These are phyloP conservation scores for Drosophila flavopinicola DNA, from an alignment of 2,888 invertebrate genomes.

Conservation along the genomic window DNA sequence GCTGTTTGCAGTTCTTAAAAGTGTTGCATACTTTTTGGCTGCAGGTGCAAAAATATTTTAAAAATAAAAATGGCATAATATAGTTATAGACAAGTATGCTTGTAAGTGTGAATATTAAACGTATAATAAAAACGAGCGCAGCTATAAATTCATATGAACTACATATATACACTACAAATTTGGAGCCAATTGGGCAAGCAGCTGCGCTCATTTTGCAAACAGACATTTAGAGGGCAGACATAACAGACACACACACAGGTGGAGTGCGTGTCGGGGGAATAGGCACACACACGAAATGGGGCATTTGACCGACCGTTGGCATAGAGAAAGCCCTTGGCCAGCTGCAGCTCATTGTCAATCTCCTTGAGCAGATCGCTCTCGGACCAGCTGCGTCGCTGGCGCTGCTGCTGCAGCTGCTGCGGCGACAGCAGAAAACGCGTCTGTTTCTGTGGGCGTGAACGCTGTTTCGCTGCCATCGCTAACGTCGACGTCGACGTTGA, in stretches of 20 bases:
- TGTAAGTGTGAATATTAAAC: constrained; percentile 31
- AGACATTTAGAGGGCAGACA: constrained; percentile 50
- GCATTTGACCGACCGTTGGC: constrained; percentile 80
- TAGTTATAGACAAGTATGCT: neutral
- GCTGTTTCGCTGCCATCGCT: constrained; percentile 54
- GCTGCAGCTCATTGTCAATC: constrained; percentile 86
- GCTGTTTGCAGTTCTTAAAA: constrained; percentile 1
- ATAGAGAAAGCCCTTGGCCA: constrained; percentile 88
- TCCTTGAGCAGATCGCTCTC: constrained; percentile 87
- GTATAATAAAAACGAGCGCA: constrained; percentile 33
- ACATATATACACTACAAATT: constrained; percentile 17
- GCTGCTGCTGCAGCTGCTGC: constrained; percentile 79
- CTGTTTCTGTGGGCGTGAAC: constrained; percentile 75
- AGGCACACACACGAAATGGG: constrained; percentile 13
- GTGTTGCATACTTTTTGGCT: constrained; percentile 71
- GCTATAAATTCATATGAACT: constrained; percentile 9
- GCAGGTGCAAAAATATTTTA: constrained; percentile 29
- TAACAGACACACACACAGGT: constrained; percentile 2
- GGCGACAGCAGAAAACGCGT: constrained; percentile 82
- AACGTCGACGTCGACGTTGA: constrained; percentile 21
- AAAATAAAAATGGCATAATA: constrained; percentile 34
- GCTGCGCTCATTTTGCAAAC: constrained; percentile 44
- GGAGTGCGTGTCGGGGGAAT: neutral
- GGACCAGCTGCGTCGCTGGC: constrained; percentile 84
- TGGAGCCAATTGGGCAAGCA: constrained; percentile 50